Evolutionary conservation across 2,797 vertebrate species (phyloP).

Genomic region (Poeciliopsis paucimaculata): DNA sequence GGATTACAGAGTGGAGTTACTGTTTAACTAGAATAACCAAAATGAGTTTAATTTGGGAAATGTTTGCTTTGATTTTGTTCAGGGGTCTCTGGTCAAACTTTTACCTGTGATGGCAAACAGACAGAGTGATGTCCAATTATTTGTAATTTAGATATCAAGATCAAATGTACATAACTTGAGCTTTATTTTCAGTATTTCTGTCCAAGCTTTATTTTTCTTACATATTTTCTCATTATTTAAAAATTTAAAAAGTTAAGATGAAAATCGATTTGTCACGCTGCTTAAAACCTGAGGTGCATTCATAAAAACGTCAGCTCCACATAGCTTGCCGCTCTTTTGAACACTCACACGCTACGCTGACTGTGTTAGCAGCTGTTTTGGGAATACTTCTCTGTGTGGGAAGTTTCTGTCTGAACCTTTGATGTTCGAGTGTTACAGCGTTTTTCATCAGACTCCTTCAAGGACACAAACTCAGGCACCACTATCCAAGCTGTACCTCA

Average conservation of each 20-base stretch:
- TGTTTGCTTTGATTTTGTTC: background rate
- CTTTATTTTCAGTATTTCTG: background rate
- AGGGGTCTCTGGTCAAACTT: constrained; percentile 5
- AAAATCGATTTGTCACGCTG: background rate
- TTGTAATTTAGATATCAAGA: background rate
- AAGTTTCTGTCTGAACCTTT: background rate
- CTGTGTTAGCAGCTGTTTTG: background rate
- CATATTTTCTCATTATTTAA: background rate
- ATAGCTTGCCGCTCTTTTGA: background rate
- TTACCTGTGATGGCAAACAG: constrained; percentile 37
- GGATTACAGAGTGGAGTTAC: constrained; percentile 26
- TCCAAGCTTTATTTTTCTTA: background rate
- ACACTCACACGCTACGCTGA: background rate
- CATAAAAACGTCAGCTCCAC: background rate
- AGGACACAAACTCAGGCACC: background rate
- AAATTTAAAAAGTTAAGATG: background rate
- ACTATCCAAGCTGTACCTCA: background rate
- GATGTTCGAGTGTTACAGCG: background rate
- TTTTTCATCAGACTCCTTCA: background rate
- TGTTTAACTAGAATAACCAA: constrained; percentile 20
- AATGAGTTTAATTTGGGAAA: background rate
- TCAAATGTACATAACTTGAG: background rate
- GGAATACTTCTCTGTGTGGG: background rate
- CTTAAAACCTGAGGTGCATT: background rate
- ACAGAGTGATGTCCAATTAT: background rate